These are phyloP conservation scores for Pachypsylla venusta DNA, from an alignment of 1,140 invertebrate species.

Conservation along the genomic window DNA sequence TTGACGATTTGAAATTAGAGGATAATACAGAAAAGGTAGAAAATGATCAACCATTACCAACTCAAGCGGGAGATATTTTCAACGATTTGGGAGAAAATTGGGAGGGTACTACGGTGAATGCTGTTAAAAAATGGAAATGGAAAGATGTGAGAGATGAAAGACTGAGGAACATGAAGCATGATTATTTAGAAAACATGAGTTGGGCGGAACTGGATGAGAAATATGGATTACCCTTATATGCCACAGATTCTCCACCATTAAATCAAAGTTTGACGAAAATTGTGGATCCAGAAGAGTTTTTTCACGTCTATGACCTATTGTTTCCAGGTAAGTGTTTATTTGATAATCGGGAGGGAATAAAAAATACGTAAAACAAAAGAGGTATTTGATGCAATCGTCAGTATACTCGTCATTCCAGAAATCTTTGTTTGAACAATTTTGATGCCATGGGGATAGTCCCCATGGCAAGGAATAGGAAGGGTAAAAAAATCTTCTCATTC, in stretches of 20 bases:
- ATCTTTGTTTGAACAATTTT: too few species aligned
- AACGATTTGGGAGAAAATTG: slow-evolving; percentile 1
- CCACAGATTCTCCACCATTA: background rate
- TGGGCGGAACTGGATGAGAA: background rate
- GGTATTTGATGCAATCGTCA: too few species aligned
- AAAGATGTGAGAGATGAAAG: background rate
- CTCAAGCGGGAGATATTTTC: too few species aligned
- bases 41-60: too few species aligned
- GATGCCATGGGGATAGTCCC: too few species aligned
- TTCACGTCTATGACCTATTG: background rate
- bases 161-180: background rate
- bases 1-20: too few species aligned
- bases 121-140: background rate
- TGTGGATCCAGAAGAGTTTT: background rate
- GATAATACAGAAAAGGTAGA: too few species aligned
- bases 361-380: background rate
- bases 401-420: too few species aligned
- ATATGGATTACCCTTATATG: background rate
- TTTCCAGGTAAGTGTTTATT: slow-evolving; percentile 1
- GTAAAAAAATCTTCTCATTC: too few species aligned
- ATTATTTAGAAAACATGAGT: background rate
- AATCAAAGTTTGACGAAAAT: background rate
- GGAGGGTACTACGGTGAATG: background rate
- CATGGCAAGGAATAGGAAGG: too few species aligned
- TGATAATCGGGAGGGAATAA: background rate